phyloP scores from a whole-genome alignment of 2,113 vertebrate species.

The Sylvilagus bachmani region DNA sequence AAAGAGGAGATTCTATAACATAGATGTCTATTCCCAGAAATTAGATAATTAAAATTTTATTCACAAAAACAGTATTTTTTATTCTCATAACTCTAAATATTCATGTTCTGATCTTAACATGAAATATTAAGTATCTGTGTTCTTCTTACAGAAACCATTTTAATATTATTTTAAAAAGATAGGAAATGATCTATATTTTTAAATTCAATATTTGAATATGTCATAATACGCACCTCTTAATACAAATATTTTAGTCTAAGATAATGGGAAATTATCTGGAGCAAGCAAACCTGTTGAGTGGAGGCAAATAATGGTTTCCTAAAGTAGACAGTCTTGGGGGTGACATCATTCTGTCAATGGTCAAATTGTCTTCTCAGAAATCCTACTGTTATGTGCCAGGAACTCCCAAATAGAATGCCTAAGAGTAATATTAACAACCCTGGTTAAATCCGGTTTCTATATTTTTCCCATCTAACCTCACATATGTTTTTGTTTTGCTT shows the following conservation, averaged over 20 bases:
- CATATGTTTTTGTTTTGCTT: not conserved
- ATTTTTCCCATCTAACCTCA: not conserved
- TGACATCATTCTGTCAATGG: slow-evolving; percentile 56
- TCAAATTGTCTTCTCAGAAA: slow-evolving; percentile 47
- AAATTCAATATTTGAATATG: not conserved
- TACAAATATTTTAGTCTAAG: slow-evolving; percentile 17
- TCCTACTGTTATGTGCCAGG: slow-evolving; percentile 11
- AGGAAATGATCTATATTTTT: not conserved
- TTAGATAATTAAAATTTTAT: not conserved
- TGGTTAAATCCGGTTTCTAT: not conserved
- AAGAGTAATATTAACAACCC: slow-evolving; percentile 38
- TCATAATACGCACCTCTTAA: slow-evolving; percentile 21
- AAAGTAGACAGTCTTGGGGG: not conserved
- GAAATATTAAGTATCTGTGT: not conserved
- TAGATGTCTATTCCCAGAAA: not conserved
- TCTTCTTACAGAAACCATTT: not conserved
- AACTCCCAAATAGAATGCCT: slow-evolving; percentile 51
- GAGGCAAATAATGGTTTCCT: slow-evolving; percentile 9
- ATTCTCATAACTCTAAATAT: not conserved
- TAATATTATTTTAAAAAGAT: not conserved
- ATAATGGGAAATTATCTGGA: slow-evolving; percentile 32
- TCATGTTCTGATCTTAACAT: not conserved
- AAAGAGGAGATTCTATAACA: not conserved
- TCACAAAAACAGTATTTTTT: slow-evolving; percentile 22
- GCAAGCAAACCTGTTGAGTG: not conserved